Evolutionary conservation across 2,888 invertebrate species (phyloP), one percentile per base, ranked within the genome.

Genomic region (Zaprionus bogoriensis): DNA sequence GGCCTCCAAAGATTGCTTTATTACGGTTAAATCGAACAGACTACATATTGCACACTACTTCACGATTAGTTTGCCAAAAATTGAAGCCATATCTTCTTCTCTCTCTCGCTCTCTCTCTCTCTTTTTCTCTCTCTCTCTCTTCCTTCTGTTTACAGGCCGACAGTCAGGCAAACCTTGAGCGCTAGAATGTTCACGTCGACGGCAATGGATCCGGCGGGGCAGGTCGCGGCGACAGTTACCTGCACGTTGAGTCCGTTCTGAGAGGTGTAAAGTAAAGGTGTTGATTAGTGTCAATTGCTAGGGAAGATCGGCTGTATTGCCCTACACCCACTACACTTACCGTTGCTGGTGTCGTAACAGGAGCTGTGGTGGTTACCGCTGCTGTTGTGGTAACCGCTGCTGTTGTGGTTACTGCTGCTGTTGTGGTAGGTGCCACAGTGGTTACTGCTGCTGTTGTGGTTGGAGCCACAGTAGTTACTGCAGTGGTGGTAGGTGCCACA

Each of bases 1-100:
- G 36, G 10, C 7, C 48, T 46, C 22, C 50, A 65, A 17, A 53
- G 50, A 65, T 51, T 65, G 58, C 22, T 60, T 72, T 52, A 52
- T 66, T 71, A 20, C 20, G 27, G 32, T 38, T 50, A 36, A 27
- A 54, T 59, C 25, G 19, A 59, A 69, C 41, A 64, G 51, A 42
- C 58, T 44, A 36, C 59, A 59, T 51, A 71, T 59, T 47, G 32
- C 14, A 36, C 32, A n/a, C n/a, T n/a, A n/a, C n/a, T n/a, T n/a
- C n/a, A n/a, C n/a, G n/a, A n/a, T n/a, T n/a, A n/a, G n/a, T n/a
- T 36, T 36, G 32, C 7, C 17, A 7, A 14, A 17, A 3, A 12
- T n/a, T n/a, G n/a, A n/a, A n/a, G n/a, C 30, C 12, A 1, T 5
- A 4, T 28, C n/a, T 7, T 27, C 10, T 27, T 10, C 27, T 14